Evolutionary conservation across 35 echinoderm and acorn worm species (phyloP), one percentile per base, ranked within the genome.

Genomic region (Patiria miniata): DNA sequence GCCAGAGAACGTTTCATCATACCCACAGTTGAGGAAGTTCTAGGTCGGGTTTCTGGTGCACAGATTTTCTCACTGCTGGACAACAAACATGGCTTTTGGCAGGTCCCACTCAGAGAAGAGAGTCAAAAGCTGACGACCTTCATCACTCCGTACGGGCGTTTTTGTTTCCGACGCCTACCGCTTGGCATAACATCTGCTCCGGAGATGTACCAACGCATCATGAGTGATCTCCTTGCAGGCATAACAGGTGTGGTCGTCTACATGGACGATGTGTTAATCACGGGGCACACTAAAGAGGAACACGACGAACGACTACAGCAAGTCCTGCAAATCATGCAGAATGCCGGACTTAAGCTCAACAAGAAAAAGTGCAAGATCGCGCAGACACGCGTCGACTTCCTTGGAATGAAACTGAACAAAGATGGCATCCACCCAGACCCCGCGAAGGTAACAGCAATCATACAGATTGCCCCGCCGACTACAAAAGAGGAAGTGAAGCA

Each of bases 81-180:
- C 79, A 82, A 86, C 30, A 93, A 93, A 57, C 81, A 36, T 18
- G 81, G 91, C 39, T 89, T 93, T 40, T 86, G 86, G 55, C 86
- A 93, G 36, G 87, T 93, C 6, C 80, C 86, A 2, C 40, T 93
- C 16, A 26, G 29, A 1, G 1, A 78, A 14, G 81, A 80, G 39
- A 83, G 86, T 22, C 37, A 88, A 12, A 39, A 83, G 34, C 30
- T 89, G 14, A 89, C 80, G 1, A 93, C 86, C 21, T 93, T 93
- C 40, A 84, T 93, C 14, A 85, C 81, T 60, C 91, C 91, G 9
- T 83, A 83, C 57, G 91, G 91, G 15, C 8, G 86, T 17, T 89
- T 83, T 78, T 61, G 40, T 9, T 88, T 89, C 21, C 77, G n/a
- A 22, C 14, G 85, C 36, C 37, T 89, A 26, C 86, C 86, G 1